Evolutionary conservation across 2,888 invertebrate species (phyloP).

Genomic region (Penaeus monodon): DNA sequence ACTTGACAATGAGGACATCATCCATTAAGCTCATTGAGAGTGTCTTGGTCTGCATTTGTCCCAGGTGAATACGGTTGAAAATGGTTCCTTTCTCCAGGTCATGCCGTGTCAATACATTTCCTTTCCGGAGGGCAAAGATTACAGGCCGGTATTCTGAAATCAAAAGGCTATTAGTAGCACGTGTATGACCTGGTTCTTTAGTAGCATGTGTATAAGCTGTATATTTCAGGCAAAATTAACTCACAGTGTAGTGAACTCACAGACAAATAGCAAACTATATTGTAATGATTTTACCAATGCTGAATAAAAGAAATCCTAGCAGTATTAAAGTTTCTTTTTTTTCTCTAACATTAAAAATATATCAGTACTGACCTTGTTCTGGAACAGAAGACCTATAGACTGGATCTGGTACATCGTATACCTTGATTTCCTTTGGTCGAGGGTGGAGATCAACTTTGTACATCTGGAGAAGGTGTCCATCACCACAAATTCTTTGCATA

Average conservation of each 20-base stretch:
- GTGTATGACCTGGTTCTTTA: not conserved
- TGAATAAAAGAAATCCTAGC: no score
- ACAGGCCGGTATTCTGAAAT: constrained; percentile 59
- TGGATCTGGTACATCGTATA: constrained; percentile 50
- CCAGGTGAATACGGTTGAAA: constrained; percentile 38
- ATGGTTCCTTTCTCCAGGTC: constrained; percentile 45
- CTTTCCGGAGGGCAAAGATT: constrained; percentile 46
- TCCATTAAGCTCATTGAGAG: constrained; percentile 33
- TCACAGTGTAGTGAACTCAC: not conserved
- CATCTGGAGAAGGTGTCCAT: constrained; percentile 22
- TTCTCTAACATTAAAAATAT: no score
- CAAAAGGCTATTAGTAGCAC: not conserved
- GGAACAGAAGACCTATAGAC: constrained; percentile 28
- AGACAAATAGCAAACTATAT: no score
- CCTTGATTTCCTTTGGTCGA: constrained; percentile 30
- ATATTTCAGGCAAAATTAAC: not conserved
- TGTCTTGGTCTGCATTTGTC: constrained; percentile 6
- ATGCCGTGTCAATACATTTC: constrained; percentile 51
- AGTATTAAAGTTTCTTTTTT: no score
- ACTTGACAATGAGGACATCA: constrained; percentile 44
- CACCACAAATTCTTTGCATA: constrained; percentile 43
- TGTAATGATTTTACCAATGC: no score
- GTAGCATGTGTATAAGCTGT: not conserved
- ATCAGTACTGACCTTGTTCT: constrained; percentile 18
- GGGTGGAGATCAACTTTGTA: constrained; percentile 20